Base-by-base conservation (phyloP, 2,797 vertebrate genomes). In the Micropoecilia bifurca region DNA sequence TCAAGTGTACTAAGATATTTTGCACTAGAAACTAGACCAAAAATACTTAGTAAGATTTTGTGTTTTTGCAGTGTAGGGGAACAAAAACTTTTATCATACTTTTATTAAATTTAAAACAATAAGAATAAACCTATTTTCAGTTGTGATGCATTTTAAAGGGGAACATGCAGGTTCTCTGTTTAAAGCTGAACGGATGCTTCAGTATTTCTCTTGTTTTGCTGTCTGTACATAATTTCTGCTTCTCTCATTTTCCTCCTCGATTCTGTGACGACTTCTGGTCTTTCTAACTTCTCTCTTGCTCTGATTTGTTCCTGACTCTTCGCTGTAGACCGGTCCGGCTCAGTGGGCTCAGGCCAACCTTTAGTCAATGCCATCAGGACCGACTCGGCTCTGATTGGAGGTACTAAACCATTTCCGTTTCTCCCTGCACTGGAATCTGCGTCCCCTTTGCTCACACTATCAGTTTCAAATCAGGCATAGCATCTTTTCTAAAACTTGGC, bases 311-410 rank as follows among this genome's bases (percentile, higher is more conserved):
- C 46, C 8, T 3, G 22, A 28, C 9, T 53, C 25, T 36, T 74
- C n/a, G 76, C 89, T 95, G 73, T 95, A 99, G 98, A 99, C 96
- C 97, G 96, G 88, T 97, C 97, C 85, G 96, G 97, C 94, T 94
- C 97, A 83, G 92, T 95, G 95, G 96, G 97, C 88, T 95, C 97
- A 80, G 96, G 96, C 93, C 92, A 97, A 46, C 97, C 97, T 73
- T 92, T 98, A 94, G 93, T 96, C 90, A 97, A 97, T 95, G 95
- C 95, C 89, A 96, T 97, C 90, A 96, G 87, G 96, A 97, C 93
- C 73, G 97, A 97, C 93, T 98, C 98, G 57, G 97, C 98, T 90
- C 93, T 99, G 89, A 98, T 99, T 90, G 98, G 98, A 97, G 98
- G 98, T 99, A 99, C 88, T 81, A 73, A 79, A 81, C 73, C 72